Conservation (phyloP, 30 jellyfish, hydroid and myxozoan species). For the Phacellophora camtschatica region DNA sequence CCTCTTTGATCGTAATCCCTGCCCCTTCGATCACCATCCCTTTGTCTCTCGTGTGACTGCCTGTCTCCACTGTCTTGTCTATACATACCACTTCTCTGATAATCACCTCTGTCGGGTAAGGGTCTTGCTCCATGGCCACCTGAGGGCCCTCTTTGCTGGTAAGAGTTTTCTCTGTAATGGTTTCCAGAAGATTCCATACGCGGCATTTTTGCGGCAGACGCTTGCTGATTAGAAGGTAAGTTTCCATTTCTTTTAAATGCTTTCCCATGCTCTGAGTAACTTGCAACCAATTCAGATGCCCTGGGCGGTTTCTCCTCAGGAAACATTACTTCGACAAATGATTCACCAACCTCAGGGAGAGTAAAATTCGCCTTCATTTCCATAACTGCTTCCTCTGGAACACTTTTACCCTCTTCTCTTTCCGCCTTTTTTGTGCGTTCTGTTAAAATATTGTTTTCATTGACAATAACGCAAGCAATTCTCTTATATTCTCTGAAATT, state of each 20-base stretch:
- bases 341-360: conserved; percentile 93
- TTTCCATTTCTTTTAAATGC: conserved; percentile 25
- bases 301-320: conserved; percentile 70
- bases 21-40: background rate
- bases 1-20: too few species aligned
- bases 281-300: conserved; percentile 67
- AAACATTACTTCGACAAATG: conserved; percentile 89
- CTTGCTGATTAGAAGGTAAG: background rate
- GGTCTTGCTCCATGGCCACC: background rate
- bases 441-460: conserved; percentile 56
- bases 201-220: conserved; percentile 14
- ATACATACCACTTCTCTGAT: too few species aligned
- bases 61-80: background rate
- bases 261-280: conserved; percentile 63
- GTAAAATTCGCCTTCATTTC: conserved; percentile 94
- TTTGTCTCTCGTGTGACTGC: background rate
- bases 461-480: conserved; percentile 88
- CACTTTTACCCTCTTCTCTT: conserved; percentile 88
- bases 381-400: conserved; percentile 90
- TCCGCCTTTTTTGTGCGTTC: conserved; percentile 76
- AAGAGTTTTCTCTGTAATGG: background rate
- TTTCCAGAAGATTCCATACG: background rate
- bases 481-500: conserved; percentile 82
- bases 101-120: too few species aligned
- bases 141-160: background rate